phyloP scores from a whole-genome alignment of 2,888 invertebrate species.

The Leptopterna dolabrata region DNA sequence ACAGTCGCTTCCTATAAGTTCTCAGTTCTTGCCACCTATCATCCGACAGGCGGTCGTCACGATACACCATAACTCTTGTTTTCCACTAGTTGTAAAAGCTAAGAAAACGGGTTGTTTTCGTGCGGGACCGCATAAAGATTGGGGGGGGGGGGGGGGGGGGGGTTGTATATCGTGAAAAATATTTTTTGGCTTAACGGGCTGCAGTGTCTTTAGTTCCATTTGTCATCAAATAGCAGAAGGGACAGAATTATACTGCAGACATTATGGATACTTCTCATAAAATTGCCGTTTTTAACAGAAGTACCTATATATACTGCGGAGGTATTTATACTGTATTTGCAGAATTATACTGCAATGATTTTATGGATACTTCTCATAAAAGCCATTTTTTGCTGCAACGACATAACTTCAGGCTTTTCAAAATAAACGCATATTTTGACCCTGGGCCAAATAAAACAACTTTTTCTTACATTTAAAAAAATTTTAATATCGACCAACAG shows the following conservation, averaged over 20 bases:
- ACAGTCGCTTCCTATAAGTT: constrained; percentile 35
- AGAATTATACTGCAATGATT: no score
- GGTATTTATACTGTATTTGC: no score
- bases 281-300: no score
- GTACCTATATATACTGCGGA: no score
- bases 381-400: no score
- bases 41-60: constrained; percentile 25
- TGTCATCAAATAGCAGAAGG: neutral
- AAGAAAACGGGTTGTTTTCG: neutral
- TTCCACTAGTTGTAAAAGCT: neutral
- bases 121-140: neutral
- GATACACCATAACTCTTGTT: constrained; percentile 25
- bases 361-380: no score
- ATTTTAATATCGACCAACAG: no score
- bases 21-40: constrained; percentile 45
- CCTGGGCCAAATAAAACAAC: no score
- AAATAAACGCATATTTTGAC: no score
- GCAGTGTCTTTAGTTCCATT: neutral
- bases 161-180: neutral
- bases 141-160: neutral
- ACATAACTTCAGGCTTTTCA: no score
- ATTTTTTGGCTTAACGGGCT: neutral
- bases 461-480: no score
- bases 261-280: neutral
- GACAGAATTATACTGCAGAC: neutral